phyloP scores from a whole-genome alignment of 2,113 vertebrate genomes.

The Mola mola region DNA sequence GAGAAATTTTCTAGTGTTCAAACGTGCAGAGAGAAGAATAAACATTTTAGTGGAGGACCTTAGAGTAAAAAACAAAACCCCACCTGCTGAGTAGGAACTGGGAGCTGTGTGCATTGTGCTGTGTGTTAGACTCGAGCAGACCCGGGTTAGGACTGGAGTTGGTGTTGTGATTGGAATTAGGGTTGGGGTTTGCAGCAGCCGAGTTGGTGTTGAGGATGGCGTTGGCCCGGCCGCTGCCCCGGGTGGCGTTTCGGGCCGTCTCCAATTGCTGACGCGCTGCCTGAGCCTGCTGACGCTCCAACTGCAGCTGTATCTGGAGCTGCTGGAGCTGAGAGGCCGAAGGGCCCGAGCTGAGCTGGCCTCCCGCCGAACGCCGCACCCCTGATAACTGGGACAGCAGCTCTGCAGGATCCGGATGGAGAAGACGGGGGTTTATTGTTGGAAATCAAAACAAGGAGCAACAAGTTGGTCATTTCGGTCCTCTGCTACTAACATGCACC shows the following conservation, averaged over 20 bases:
- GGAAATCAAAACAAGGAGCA: too few relatives aligned
- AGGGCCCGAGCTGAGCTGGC: slow-evolving; percentile 96
- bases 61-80: too few relatives aligned
- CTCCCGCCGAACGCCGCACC: slow-evolving; percentile 95
- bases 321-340: slow-evolving; percentile 98
- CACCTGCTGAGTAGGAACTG: slow-evolving; percentile 98
- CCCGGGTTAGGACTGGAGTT: slow-evolving; percentile 81
- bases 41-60: too few relatives aligned
- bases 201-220: slow-evolving; percentile 89
- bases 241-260: slow-evolving; percentile 92
- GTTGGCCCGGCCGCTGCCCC: slow-evolving; percentile 89
- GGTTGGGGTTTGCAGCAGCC: slow-evolving; percentile 84
- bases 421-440: neutral
- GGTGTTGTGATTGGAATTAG: slow-evolving; percentile 88
- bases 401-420: slow-evolving; percentile 79
- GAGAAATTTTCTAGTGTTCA: too few relatives aligned
- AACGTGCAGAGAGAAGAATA: too few relatives aligned
- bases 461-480: too few relatives aligned
- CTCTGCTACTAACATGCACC: too few relatives aligned
- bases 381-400: slow-evolving; percentile 98
- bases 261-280: slow-evolving; percentile 96
- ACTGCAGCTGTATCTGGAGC: slow-evolving; percentile 98
- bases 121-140: slow-evolving; percentile 59
- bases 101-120: slow-evolving; percentile 86
- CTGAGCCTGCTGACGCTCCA: slow-evolving; percentile 96